Base-by-base conservation (phyloP, 2,113 vertebrate genomes). In the Sorex araneus region DNA sequence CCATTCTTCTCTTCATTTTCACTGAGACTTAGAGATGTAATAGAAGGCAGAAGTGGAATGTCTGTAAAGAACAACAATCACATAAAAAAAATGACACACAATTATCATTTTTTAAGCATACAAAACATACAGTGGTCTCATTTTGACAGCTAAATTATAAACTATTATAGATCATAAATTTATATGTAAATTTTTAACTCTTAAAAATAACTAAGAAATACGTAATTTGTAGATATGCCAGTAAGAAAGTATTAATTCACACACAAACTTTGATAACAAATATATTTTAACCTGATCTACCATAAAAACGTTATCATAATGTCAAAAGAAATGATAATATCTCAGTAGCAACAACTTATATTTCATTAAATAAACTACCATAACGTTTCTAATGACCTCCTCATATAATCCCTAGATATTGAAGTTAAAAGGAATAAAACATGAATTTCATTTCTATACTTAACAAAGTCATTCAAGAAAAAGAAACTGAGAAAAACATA, bases 21-120 rank as follows among this genome's bases (percentile, higher is more conserved):
- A 67, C 92, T 96, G 75, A 98, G 97, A 92, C 97, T 99, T 96
- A 99, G 95, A 84, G 99, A 99, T 4, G 99, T 98, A 96, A 99
- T 99, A 89, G 99, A 99, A 96, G 99, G 99, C 82, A 99, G 98
- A 47, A 99, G 97, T 96, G 99, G 99, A 98, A 99, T 99, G 97
- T 99, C 99, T 99, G 79, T 7, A 96, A 82, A 90, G 70, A 90
- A 86, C 34, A 88, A 71, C 45, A 73, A 21, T 19, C 54, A 54
- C 54, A 54, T 54, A 16, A 21, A 21, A 21, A 60, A 96, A 76
- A 57, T 79, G 91, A 60, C 23, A 95, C 84, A 13, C 78, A 94
- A 79, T 82, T 67, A 40, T 93, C 87, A 60, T 76, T 91, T 91
- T n/a, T 23, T 8, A 43, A 94, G 66, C 47, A 84, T 28, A 64